phyloP scores from a whole-genome alignment of 2,888 invertebrate genomes.

The Hybos culiciformis region DNA sequence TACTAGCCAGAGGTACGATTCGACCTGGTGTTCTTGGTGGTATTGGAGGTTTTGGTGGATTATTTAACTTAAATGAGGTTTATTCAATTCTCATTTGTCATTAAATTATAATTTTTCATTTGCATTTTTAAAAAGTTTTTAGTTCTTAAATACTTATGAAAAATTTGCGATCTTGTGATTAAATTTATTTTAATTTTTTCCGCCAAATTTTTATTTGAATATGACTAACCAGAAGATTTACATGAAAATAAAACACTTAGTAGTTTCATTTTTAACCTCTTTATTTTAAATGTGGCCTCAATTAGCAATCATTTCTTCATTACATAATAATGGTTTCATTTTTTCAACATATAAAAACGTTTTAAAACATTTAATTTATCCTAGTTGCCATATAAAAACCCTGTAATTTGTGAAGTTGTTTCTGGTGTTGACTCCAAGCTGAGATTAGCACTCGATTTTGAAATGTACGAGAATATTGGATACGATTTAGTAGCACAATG shows the following conservation, averaged over 20 bases:
- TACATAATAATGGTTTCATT: no score
- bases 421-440: constrained; percentile 97
- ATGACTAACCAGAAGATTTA: no score
- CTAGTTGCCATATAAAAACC: constrained; percentile 47
- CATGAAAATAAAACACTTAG: no score
- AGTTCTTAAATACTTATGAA: no score
- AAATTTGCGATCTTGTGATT: no score
- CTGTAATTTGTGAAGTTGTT: constrained; percentile 83
- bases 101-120: not conserved
- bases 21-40: constrained; percentile 66
- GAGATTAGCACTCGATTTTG: constrained; percentile 70
- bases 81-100: not conserved
- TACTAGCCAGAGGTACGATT: constrained; percentile 62
- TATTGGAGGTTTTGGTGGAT: constrained; percentile 86
- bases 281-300: no score
- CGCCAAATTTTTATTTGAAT: no score
- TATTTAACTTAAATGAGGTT: constrained; percentile 69
- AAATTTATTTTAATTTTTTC: no score
- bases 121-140: not conserved
- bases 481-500: constrained; percentile 97
- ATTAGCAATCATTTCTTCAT: no score
- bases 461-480: constrained; percentile 72
- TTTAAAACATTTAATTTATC: no score
- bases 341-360: no score
- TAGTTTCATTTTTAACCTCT: no score